A percentile compares a stretch with the other conserved stretches of the same genome.
Conservation (phyloP, 2,888 invertebrate species). For the Cryptus viduatorius region DNA sequence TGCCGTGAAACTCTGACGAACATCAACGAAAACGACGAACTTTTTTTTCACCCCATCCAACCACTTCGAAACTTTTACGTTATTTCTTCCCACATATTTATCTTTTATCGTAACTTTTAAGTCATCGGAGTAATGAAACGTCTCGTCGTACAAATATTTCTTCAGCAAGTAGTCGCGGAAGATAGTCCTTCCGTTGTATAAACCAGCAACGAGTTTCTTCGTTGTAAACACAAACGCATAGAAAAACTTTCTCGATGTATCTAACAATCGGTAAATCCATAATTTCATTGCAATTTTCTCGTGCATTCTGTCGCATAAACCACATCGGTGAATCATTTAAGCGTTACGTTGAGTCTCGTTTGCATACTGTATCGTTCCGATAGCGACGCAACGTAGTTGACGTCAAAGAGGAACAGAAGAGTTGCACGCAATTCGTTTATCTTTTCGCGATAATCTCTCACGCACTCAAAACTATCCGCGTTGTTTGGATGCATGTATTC, state of each 20-base stretch:
- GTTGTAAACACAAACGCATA: background rate
- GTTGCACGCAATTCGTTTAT: slow-evolving; percentile 13
- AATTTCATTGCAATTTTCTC: background rate
- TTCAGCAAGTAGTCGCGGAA: background rate
- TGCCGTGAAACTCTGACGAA: slow-evolving; percentile 13
- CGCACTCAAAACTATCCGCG: slow-evolving; percentile 9
- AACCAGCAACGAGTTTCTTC: too few species aligned
- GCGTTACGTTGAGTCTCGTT: slow-evolving; percentile 1
- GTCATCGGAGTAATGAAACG: background rate
- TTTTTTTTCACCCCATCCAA: slow-evolving; percentile 7
- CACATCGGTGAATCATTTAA: slow-evolving; percentile 5
- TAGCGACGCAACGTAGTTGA: background rate
- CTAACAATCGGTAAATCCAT: background rate
- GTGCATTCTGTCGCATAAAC: slow-evolving; percentile 10
- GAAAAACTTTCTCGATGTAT: background rate
- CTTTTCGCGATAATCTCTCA: slow-evolving; percentile 6
- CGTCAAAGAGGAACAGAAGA: background rate
- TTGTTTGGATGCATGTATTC: background rate
- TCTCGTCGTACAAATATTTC: background rate
- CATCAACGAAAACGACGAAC: slow-evolving; percentile 35
- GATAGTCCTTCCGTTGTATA: background rate
- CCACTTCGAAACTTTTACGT: background rate
- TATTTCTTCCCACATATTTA: background rate
- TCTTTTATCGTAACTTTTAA: background rate
- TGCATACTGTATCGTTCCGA: background rate